A percentile compares a stretch with the other conserved stretches of the same genome.
Conservation (phyloP, 2,888 invertebrate species). For the Metallyticus violacea region DNA sequence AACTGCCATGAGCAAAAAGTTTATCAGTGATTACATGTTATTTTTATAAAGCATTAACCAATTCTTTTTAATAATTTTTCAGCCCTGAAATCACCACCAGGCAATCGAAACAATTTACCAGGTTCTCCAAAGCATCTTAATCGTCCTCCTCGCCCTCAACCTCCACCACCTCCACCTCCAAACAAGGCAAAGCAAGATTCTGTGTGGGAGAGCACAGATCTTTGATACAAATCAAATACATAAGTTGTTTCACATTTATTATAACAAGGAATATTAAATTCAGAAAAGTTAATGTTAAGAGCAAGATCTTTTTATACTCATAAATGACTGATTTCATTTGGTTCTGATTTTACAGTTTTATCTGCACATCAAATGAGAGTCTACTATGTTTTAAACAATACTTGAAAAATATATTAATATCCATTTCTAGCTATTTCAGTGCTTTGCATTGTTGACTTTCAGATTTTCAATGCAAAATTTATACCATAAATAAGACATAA, state of each 20-base stretch:
- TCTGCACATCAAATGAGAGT: too few relatives aligned
- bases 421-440: background rate
- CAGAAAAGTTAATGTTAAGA: background rate
- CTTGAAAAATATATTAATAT: too few relatives aligned
- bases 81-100: conserved; percentile 39
- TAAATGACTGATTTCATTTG: background rate
- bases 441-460: background rate
- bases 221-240: conserved; percentile 37
- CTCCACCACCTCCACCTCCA: conserved; percentile 46
- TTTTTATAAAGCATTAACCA: background rate
- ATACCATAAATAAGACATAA: too few relatives aligned
- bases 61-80: conserved; percentile 37
- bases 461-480: background rate
- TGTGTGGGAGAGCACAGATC: conserved; percentile 44
- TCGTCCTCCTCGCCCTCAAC: conserved; percentile 43
- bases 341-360: background rate
- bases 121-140: conserved; percentile 38
- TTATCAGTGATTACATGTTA: too few relatives aligned
- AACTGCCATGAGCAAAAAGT: too few relatives aligned
- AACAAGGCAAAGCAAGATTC: conserved; percentile 37
- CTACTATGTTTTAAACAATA: too few relatives aligned
- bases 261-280: background rate
- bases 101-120: background rate
- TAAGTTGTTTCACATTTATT: background rate
- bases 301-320: background rate